Percentiles rank a stretch among this genome's conserved stretches.
Conservation (phyloP, 2,888 invertebrate species). For the Acleris cristana region DNA sequence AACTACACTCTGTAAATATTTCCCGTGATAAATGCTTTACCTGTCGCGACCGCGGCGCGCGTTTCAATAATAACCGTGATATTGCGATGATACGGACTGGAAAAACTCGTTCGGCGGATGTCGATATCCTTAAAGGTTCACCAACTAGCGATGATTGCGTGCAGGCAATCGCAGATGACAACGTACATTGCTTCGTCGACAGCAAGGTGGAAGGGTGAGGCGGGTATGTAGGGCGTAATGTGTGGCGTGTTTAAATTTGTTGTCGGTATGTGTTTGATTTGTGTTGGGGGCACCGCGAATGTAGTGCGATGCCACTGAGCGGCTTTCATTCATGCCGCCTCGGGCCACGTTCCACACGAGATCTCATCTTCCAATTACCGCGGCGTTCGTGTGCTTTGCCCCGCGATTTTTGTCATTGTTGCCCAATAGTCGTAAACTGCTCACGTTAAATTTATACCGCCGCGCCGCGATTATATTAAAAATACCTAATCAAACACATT, state of each 20-base stretch:
- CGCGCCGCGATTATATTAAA: constrained; percentile 27
- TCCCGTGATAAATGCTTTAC: constrained; percentile 79
- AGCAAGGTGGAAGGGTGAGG: neutral
- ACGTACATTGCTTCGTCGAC: constrained; percentile 49
- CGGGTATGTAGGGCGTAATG: constrained; percentile 49
- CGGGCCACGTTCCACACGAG: constrained; percentile 77
- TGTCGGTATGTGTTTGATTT: constrained; percentile 53
- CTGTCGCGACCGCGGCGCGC: constrained; percentile 79
- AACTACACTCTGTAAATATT: constrained; percentile 68
- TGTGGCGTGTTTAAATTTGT: constrained; percentile 41
- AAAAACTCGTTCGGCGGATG: constrained; percentile 82
- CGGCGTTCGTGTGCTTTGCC: constrained; percentile 65
- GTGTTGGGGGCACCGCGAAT: constrained; percentile 54
- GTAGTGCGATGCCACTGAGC: constrained; percentile 73
- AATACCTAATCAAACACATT: constrained; percentile 16
- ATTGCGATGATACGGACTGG: constrained; percentile 83
- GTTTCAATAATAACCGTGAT: constrained; percentile 83
- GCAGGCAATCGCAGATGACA: constrained; percentile 37
- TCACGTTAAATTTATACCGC: constrained; percentile 33
- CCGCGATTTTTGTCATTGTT: constrained; percentile 76
- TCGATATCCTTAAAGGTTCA: constrained; percentile 80
- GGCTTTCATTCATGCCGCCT: constrained; percentile 83
- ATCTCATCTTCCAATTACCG: constrained; percentile 82
- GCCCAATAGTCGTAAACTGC: constrained; percentile 57
- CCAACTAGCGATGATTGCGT: constrained; percentile 50